phyloP scores from a whole-genome alignment of 2,888 invertebrate species.

The Pegoplata infirma region DNA sequence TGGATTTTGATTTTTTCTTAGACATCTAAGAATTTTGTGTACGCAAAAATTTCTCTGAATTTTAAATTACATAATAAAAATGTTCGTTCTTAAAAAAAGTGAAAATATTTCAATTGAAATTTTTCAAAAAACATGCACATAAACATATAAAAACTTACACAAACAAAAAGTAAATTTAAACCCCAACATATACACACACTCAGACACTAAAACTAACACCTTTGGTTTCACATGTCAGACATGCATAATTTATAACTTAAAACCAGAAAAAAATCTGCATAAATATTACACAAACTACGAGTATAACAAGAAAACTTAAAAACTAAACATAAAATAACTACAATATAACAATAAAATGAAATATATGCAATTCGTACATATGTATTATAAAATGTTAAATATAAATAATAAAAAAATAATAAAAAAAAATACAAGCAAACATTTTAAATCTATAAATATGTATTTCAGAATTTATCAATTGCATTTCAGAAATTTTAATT shows the following conservation, averaged over 20 bases:
- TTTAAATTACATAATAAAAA: too few relatives aligned
- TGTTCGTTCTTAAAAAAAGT: background rate
- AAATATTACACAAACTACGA: background rate
- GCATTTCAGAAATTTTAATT: too few relatives aligned
- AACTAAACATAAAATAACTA: background rate
- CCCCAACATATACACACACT: slow-evolving; percentile 12
- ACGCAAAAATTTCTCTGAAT: slow-evolving; percentile 1
- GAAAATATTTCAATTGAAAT: too few relatives aligned
- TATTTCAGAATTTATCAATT: too few relatives aligned
- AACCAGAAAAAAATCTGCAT: background rate
- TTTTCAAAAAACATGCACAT: background rate
- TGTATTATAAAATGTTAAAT: too few relatives aligned
- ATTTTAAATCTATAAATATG: too few relatives aligned
- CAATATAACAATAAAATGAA: slow-evolving; percentile 6
- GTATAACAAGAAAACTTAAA: background rate
- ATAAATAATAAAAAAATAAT: too few relatives aligned
- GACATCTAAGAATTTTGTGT: too few relatives aligned
- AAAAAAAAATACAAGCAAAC: too few relatives aligned
- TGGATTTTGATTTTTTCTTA: too few relatives aligned
- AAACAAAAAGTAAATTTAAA: background rate
- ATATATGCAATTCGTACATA: background rate
- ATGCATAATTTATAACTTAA: slow-evolving; percentile 46
- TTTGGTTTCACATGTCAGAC: slow-evolving; percentile 46
- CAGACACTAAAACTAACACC: slow-evolving; percentile 26
- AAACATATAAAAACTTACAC: background rate